Base-by-base conservation (phyloP, 2,113 vertebrate species). In the Cryptomyrus ogoouensis region DNA sequence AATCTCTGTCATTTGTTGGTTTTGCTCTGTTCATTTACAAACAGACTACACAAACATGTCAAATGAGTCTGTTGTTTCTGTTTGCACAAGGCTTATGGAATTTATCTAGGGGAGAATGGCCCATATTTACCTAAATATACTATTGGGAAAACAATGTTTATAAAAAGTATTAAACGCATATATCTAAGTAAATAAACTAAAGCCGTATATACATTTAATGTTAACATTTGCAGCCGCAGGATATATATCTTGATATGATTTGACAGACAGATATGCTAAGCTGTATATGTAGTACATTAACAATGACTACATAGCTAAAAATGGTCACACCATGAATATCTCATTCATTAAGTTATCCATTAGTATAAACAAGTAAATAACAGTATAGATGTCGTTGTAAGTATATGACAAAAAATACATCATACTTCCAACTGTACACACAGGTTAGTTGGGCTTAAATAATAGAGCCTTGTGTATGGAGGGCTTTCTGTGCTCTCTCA, bases 241-340 rank as follows among this genome's bases (percentile, higher is more conserved):
- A 24, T 21, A 86, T 86, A 86, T 86, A 47, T 86, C 83, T 50
- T 27, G 50, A 19, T 47, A 47, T 84, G 21, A 52, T 87, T 53
- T 19, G 49, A 17, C 27, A 47, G 46, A 35, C 42, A 87, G n/a
- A 87, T 31, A 53, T 87, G 10, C 31, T 53, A 84, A 84, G 24
- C 24, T 83, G 17, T 84, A 84, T 47, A 24, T 47, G 39, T 27
- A 52, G 47, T 35, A 31, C 47, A 53, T 50, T 8, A 13, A 35
- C 3, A 39, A 12, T 90, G 91, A 92, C 93, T 93, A 4, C 49
- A 74, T 89, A 17, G 46, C 13, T 17, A 77, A 74, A 74, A 46
- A 70, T 70, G 62, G 21, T 47, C 35, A 74, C 42, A 19, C 58
- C 21, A 7, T 74, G 35, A 46, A 8, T 70, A 39, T 49, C 13